Conservation (phyloP, 2,797 vertebrate species). For the Acestrorhynchus altus region DNA sequence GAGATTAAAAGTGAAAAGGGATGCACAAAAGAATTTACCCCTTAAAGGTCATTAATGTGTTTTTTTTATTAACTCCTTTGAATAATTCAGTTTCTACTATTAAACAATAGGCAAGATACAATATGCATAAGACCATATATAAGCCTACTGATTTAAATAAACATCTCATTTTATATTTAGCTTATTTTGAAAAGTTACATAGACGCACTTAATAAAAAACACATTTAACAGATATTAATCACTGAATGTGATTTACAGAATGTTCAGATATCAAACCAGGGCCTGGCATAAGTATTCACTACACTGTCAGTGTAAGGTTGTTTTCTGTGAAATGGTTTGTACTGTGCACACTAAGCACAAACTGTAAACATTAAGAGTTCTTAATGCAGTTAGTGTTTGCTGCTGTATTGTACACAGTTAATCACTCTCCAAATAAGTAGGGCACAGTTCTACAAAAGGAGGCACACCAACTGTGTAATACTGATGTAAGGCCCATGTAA, state of each 20-base stretch:
- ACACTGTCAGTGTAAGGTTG: not conserved
- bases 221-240: not conserved
- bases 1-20: not conserved
- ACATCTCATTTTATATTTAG: too few species aligned
- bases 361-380: constrained; percentile 1
- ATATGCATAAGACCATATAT: too few species aligned
- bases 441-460: not conserved
- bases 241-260: not conserved
- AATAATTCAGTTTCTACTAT: too few species aligned
- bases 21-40: not conserved
- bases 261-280: not conserved
- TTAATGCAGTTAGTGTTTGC: not conserved
- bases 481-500: not conserved
- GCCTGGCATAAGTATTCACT: not conserved
- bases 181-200: too few species aligned
- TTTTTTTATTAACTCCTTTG: too few species aligned
- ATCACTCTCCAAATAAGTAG: not conserved
- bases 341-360: not conserved
- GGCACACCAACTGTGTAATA: too few species aligned
- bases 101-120: too few species aligned
- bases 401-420: constrained; percentile 43
- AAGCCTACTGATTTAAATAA: too few species aligned
- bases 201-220: too few species aligned
- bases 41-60: too few species aligned
- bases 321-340: not conserved